Conservation (phyloP, 2,797 vertebrate species). For the Florisuga fusca region DNA sequence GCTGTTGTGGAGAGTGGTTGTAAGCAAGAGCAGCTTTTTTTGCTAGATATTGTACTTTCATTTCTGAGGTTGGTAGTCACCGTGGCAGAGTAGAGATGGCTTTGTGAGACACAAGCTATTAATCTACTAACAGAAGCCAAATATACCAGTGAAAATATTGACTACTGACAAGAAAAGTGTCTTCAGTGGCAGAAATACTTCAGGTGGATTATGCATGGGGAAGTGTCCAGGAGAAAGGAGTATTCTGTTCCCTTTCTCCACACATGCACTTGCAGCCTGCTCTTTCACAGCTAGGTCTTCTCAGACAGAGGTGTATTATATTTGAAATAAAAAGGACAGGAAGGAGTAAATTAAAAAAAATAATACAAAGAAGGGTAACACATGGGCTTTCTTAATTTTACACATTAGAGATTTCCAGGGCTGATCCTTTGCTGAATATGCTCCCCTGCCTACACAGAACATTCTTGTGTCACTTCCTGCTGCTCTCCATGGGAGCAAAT, state of each 20-base stretch:
- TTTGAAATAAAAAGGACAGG: neutral
- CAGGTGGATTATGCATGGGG: accelerated
- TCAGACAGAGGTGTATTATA: neutral
- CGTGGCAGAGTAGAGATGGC: neutral
- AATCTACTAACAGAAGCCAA: neutral
- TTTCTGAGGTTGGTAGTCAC: neutral
- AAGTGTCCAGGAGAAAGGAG: neutral
- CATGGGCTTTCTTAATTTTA: neutral
- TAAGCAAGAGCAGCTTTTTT: neutral
- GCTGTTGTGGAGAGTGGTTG: neutral
- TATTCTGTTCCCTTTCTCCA: accelerated
- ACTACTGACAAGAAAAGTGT: neutral
- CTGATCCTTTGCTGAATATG: no score
- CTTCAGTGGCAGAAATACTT: neutral
- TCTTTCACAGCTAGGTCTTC: neutral
- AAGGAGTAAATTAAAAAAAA: neutral
- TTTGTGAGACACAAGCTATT: neutral
- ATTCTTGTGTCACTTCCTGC: neutral
- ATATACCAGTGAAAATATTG: neutral
- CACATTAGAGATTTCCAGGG: neutral
- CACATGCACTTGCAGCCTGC: neutral
- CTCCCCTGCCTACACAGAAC: no score
- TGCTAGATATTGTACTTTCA: neutral
- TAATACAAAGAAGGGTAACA: neutral
- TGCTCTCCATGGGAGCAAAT: accelerated